Evolutionary conservation across 2,888 invertebrate genomes (phyloP).

Genomic region (Protonemura montana): DNA sequence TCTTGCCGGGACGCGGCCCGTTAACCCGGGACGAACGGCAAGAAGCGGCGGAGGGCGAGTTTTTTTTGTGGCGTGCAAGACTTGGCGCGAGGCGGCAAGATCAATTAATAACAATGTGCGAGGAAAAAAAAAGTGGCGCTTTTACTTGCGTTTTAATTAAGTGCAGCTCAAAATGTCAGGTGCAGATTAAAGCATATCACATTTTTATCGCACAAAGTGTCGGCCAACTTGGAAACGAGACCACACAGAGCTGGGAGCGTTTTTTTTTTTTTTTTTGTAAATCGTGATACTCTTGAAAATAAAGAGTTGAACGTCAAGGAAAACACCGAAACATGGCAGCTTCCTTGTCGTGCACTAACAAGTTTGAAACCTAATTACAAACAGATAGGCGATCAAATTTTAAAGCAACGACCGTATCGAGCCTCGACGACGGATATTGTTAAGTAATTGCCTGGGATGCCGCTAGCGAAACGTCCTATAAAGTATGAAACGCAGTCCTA

Average conservation of each 20-base stretch:
- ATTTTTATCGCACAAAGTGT: neutral
- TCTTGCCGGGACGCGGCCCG: too few relatives aligned
- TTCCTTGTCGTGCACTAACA: neutral
- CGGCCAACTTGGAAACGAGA: neutral
- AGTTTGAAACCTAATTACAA: neutral
- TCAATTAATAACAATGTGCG: neutral
- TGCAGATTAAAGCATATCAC: constrained; percentile 7
- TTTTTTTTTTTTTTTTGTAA: neutral
- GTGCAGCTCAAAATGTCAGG: neutral
- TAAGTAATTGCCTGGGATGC: neutral
- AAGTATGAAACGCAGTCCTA: neutral
- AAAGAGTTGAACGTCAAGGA: neutral
- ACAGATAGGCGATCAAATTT: neutral
- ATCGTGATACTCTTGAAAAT: too few relatives aligned
- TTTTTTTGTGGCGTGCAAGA: neutral
- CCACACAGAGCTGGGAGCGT: neutral
- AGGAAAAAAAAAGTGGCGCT: neutral
- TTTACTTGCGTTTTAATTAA: neutral
- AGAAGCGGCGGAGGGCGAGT: neutral
- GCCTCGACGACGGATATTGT: neutral
- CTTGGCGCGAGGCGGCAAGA: neutral
- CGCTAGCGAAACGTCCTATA: neutral
- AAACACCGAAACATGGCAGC: neutral
- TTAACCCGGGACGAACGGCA: too few relatives aligned
- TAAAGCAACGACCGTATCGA: neutral